Base-by-base conservation (phyloP, 2,888 invertebrate genomes). In the Linnaemya tessellans region DNA sequence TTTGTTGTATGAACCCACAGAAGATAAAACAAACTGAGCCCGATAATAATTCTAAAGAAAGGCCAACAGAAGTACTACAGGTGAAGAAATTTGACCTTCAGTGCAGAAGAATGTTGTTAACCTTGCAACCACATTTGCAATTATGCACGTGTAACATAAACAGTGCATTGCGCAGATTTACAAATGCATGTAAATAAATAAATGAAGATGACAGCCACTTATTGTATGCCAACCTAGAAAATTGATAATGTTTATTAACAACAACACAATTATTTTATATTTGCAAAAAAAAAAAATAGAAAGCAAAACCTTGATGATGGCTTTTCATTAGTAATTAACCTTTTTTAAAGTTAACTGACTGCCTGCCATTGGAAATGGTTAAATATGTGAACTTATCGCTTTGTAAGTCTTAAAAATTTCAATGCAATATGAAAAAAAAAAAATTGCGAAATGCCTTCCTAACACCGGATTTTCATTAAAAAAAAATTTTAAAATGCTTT, bases 181-280 rank as follows among this genome's bases (percentile, higher is more conserved):
- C 18, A 62, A 62, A 13, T 60, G 60, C 41, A 30, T 11, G 22
- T n/a, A 30, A 35, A 49, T 0, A 1, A 2, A 49, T 49, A 1
- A 1, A 49, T 15, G 8, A 71, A 65, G 82, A 82, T 65, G 77
- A 15, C 60, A 60, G 11, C 38, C 65, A 70, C 77, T 82, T 77
- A 64, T 15, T 70, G 20, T 30, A 30, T 5, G 2, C 30, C 2
- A 30, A 30, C 30, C 30, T 25, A 65, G 43, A 56, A 64, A 82
- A 62, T 70, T 71, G 51, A 8, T 4, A 13, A 43, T 11, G 13
- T 43, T 15, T 15, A 1, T 43, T 43, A n/a, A n/a, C n/a, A n/a
- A 3, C 11, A 43, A 15, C 15, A 43, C 13, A 15, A 1, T 13
- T 43, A 13, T 2, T 4, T 43, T 4, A 13, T 15, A 43, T 15